Conservation (phyloP, 1,140 invertebrate genomes). For the Ctenoplectra terminalis region DNA sequence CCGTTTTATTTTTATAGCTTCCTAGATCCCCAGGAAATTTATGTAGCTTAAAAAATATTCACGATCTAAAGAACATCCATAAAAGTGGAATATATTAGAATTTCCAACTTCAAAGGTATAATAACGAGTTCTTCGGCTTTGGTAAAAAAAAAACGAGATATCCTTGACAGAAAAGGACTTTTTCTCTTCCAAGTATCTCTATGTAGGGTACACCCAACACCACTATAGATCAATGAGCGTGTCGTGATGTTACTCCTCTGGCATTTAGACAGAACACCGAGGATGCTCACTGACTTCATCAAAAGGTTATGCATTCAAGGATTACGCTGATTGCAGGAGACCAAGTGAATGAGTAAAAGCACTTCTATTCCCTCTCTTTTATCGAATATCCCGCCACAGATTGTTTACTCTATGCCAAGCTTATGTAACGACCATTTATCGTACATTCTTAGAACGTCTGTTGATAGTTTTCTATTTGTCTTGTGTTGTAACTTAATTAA, state of each 20-base stretch:
- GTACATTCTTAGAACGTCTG: background rate
- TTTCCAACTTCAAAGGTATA: background rate
- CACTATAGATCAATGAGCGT: conserved; percentile 47
- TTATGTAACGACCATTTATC: background rate
- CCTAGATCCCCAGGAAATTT: background rate
- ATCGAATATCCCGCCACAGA: background rate
- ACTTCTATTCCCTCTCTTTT: conserved; percentile 11
- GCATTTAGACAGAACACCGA: conserved; percentile 55
- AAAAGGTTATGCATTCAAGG: conserved; percentile 68
- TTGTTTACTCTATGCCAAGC: background rate
- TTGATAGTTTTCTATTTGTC: background rate
- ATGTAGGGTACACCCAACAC: background rate
- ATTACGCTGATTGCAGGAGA: conserved; percentile 12
- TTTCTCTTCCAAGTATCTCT: conserved; percentile 14
- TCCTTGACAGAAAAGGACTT: conserved; percentile 14
- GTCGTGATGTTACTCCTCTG: conserved; percentile 63
- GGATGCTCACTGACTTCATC: conserved; percentile 60
- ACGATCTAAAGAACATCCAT: background rate
- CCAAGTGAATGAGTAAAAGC: conserved; percentile 50
- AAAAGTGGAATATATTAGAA: background rate
- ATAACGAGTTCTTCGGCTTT: background rate
- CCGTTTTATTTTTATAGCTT: background rate
- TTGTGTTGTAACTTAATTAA: background rate
- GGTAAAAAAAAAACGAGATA: conserved; percentile 19
- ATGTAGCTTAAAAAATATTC: background rate